Percentiles rank a stretch among this genome's conserved stretches.
Evolutionary conservation across 2,113 vertebrate species (phyloP).

Genomic region (Perca schrenkii): DNA sequence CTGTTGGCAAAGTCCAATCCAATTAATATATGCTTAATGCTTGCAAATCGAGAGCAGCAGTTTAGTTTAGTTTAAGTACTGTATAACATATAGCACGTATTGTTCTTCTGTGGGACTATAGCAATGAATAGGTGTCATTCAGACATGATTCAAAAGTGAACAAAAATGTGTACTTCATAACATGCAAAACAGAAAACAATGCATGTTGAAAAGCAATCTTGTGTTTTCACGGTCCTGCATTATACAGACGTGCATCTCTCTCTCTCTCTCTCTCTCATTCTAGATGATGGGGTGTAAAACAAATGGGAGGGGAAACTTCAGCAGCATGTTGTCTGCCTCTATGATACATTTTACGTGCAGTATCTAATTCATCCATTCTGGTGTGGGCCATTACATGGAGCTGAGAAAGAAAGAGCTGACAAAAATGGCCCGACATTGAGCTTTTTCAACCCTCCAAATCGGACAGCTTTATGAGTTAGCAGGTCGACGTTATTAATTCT

Average conservation of each 20-base stretch:
- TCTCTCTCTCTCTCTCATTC: background rate
- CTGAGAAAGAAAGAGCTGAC: background rate
- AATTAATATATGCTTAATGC: slow-evolving; percentile 13
- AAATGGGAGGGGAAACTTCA: slow-evolving; percentile 34
- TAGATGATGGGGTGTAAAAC: slow-evolving; percentile 47
- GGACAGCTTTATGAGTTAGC: slow-evolving; percentile 22
- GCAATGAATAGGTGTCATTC: background rate
- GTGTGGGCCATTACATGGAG: background rate
- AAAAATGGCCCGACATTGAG: background rate
- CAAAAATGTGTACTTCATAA: background rate
- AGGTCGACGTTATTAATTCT: slow-evolving; percentile 7
- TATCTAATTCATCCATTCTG: slow-evolving; percentile 15
- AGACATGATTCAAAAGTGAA: background rate
- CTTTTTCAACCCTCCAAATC: slow-evolving; percentile 3
- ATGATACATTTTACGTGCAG: slow-evolving; percentile 27
- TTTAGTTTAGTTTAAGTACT: background rate
- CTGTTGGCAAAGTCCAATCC: background rate
- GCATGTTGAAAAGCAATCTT: slow-evolving; percentile 16
- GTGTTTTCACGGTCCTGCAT: slow-evolving; percentile 11
- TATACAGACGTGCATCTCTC: background rate
- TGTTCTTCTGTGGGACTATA: background rate
- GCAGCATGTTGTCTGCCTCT: slow-evolving; percentile 12
- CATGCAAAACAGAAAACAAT: background rate
- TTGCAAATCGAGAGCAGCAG: background rate
- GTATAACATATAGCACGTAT: background rate